Evolutionary conservation across 53 echinoderm and acorn worm genomes (phyloP).

Genomic region (Crossaster papposus): DNA sequence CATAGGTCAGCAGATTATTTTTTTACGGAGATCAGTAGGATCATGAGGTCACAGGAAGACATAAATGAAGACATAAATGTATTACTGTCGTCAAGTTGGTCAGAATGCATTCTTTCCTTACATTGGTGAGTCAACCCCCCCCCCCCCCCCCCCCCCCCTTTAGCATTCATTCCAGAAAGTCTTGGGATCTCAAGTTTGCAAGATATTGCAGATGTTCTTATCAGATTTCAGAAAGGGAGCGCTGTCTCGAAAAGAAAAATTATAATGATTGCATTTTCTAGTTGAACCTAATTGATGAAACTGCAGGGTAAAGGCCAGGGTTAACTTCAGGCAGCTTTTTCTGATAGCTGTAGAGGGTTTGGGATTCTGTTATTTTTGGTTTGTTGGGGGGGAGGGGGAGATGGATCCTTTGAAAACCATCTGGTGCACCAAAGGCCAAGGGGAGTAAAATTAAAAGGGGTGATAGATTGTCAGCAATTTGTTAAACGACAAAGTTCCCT

Average conservation of each 20-base stretch:
- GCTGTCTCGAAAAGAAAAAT: background rate
- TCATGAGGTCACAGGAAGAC: background rate
- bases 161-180: background rate
- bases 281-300: background rate
- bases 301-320: background rate
- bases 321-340: background rate
- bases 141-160: too few relatives aligned
- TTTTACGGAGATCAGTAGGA: background rate
- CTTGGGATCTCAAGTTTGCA: constrained; percentile 4
- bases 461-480: background rate
- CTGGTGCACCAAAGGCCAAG: background rate
- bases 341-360: background rate
- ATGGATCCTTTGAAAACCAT: background rate
- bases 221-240: background rate
- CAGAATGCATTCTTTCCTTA: background rate
- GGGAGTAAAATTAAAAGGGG: background rate
- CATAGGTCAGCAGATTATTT: background rate
- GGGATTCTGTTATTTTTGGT: background rate
- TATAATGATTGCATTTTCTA: background rate
- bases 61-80: constrained; percentile 20
- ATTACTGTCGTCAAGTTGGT: background rate
- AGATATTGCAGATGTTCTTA: constrained; percentile 32
- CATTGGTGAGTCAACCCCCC: background rate
- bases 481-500: background rate
- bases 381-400: background rate